Base-by-base conservation (phyloP, 2,113 vertebrate genomes). In the Ciconia stormi region DNA sequence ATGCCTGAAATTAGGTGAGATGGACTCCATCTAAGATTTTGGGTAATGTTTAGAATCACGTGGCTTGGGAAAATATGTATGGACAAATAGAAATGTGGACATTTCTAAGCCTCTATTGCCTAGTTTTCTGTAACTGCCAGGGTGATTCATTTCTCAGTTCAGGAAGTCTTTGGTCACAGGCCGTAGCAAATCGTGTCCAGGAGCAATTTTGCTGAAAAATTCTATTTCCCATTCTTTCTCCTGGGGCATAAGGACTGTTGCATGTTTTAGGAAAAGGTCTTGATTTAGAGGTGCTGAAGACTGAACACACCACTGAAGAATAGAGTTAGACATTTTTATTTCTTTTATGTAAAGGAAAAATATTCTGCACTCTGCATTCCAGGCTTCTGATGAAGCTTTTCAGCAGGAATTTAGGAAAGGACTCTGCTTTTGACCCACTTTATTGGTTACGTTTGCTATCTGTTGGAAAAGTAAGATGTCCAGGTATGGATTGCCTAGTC, bases 141-240 rank as follows among this genome's bases (percentile, higher is more conserved):
- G 32, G n/a, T 84, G 53, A 81, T 77, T 93, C 16, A 61, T 77
- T 86, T 86, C 66, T 86, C 34, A 29, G 14, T 95, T 88, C 63
- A 73, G 42, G 29, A 90, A 86, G 58, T 44, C 63, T 95, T 81
- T 86, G 34, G 29, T 93, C 69, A 91, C 30, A 80, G 56, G 32
- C 44, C 32, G 36, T 52, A 81, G 27, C 15, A 95, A 91, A 82
- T 79, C 36, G 82, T 56, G 36, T 90, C 40, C 61, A 82, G 59
- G 30, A 92, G 36, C 30, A 87, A 65, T 93, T 91, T 78, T 96
- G 65, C 40, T 84, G 76, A 73, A 96, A 94, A 92, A 87, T 47
- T 86, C 44, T 62, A 10, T 89, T 93, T 83, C 17, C 16, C 6
- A 6, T 67, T 92, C 27, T 38, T 16, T 91, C 29, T 7, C 49